phyloP scores from a whole-genome alignment of 2,797 vertebrate genomes.

The Percopsis omiscomaycus region DNA sequence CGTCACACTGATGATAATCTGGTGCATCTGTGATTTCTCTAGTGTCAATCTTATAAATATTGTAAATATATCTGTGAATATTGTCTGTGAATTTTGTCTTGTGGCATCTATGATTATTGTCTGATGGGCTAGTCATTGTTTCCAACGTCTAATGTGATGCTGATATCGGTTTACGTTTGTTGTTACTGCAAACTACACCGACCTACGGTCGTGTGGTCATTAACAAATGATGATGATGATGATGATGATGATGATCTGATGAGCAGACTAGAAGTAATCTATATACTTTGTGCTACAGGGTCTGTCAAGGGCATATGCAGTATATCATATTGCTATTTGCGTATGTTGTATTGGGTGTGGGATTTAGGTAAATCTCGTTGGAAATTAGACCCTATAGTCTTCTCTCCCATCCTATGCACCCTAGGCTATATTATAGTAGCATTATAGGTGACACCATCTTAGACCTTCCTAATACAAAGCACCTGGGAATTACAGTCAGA shows the following conservation, averaged over 20 bases:
- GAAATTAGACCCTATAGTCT: slow-evolving; percentile 35
- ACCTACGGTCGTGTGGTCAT: too few relatives aligned
- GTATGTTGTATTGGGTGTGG: slow-evolving; percentile 45
- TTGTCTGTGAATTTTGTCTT: too few relatives aligned
- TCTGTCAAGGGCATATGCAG: slow-evolving; percentile 21
- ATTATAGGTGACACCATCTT: slow-evolving; percentile 6
- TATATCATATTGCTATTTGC: slow-evolving; percentile 30
- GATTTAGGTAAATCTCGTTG: slow-evolving; percentile 47
- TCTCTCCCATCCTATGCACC: slow-evolving; percentile 11
- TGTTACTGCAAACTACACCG: too few relatives aligned
- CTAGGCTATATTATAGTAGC: slow-evolving; percentile 18
- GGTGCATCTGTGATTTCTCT: too few relatives aligned
- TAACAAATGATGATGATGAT: too few relatives aligned
- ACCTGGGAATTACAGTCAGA: slow-evolving; percentile 3
- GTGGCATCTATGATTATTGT: too few relatives aligned
- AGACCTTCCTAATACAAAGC: slow-evolving; percentile 18
- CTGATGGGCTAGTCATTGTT: too few relatives aligned
- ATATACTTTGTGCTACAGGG: too few relatives aligned
- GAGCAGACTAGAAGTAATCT: neutral
- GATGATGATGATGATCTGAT: neutral
- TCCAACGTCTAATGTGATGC: too few relatives aligned
- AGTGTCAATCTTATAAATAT: too few relatives aligned
- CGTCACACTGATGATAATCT: neutral
- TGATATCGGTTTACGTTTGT: too few relatives aligned
- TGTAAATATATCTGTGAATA: too few relatives aligned